Evolutionary conservation across 2,888 invertebrate genomes (phyloP), one percentile per base, ranked within the genome.

Genomic region (Tholera decimalis): DNA sequence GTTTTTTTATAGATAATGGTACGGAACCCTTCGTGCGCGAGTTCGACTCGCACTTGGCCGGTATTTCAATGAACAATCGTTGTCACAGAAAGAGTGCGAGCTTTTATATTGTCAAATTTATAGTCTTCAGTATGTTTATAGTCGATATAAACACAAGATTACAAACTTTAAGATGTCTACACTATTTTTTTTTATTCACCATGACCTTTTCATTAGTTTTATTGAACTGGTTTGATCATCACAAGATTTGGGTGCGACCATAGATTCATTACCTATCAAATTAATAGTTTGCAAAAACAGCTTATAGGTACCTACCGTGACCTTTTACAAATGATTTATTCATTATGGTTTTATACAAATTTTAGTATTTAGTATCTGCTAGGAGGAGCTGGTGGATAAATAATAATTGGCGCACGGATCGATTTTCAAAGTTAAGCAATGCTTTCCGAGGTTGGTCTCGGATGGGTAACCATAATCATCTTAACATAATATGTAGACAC

Each of bases 141-240:
- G 3, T 7, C 15, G 50, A 18, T 8, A 26, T 20, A 37, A 55
- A 56, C 28, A 20, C 15, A 11, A 15, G n/a, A 41, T 43, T n/a
- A 62, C n/a, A n/a, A n/a, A 13, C 13, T 4, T 11, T 1, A 13
- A n/a, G 8, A 26, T 15, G 66, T 64, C 35, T 28, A 35, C 28
- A 24, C 11, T 28, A 11, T 13, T 0, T 54, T 18, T 28, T 26
- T n/a, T 37, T 30, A 1, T 22, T 30, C n/a, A n/a, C 46, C 37
- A 9, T 68, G 64, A 68, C 68, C 57, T 64, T 64, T 57, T 11
- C 15, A 56, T 15, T 2, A 3, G 24, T 1, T 20, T 26, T 20
- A 26, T 46, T 46, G 9, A 68, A 65, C 68, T 33, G 30, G 68
- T 65, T 65, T 46, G 39, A 30, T 37, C n/a, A 44, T 67, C 18